A percentile compares a stretch with the other conserved stretches of the same genome.
Conservation (phyloP, 2,888 invertebrate genomes). For the Xanthorhoe designata region DNA sequence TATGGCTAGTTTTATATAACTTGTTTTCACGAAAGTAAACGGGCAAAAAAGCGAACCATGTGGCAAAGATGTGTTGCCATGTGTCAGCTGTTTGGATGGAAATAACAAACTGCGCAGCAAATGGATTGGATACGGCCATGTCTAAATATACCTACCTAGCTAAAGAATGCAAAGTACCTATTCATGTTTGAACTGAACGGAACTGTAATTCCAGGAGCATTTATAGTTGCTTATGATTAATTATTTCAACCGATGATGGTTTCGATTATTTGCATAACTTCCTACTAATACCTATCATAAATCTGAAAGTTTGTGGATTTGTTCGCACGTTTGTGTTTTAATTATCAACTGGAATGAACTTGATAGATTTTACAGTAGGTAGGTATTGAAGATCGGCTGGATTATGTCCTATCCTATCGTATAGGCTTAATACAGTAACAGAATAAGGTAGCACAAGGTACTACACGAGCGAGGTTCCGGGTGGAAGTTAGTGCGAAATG, state of each 20-base stretch:
- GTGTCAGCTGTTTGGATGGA: conserved; percentile 70
- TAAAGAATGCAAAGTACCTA: conserved; percentile 20
- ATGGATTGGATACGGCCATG: conserved; percentile 47
- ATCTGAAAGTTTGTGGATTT: not conserved
- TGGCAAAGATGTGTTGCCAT: conserved; percentile 61
- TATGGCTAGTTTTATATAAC: not conserved
- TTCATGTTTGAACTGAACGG: conserved; percentile 17
- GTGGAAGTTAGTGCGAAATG: no score
- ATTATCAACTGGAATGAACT: no score
- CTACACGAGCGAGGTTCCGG: no score
- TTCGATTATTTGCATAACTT: not conserved
- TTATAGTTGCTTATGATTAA: not conserved
- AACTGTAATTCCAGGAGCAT: conserved; percentile 9
- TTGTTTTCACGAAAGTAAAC: not conserved
- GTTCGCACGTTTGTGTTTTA: no score
- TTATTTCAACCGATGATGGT: conserved; percentile 2
- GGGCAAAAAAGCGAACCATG: conserved; percentile 48
- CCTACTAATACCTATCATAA: not conserved
- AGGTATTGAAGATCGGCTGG: no score
- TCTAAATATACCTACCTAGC: conserved; percentile 52
- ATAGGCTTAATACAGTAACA: no score
- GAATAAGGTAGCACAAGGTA: no score
- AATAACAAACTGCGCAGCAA: conserved; percentile 73
- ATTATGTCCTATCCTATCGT: no score
- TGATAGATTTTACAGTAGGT: no score